Evolutionary conservation across 2,113 vertebrate species (phyloP).

Genomic region (Fulica atra): DNA sequence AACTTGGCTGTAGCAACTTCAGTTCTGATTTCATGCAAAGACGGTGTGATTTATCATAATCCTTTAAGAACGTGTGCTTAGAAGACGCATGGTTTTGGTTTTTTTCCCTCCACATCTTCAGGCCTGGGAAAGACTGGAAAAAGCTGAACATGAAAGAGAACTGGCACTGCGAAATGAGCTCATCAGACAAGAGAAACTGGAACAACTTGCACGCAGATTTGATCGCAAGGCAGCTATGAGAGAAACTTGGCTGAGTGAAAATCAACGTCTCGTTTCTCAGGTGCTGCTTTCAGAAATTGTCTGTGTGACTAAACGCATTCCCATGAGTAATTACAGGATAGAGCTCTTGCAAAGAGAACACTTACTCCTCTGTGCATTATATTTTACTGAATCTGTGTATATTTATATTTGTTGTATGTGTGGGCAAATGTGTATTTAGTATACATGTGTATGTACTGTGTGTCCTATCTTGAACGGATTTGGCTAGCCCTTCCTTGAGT

Average conservation of each 20-base stretch:
- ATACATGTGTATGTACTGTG: not conserved
- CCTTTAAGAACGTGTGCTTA: not conserved
- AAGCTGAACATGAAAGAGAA: conserved; percentile 96
- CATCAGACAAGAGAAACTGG: conserved; percentile 97
- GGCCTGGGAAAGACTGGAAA: conserved; percentile 98
- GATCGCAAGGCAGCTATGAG: conserved; percentile 98
- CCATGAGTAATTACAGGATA: conserved; percentile 10
- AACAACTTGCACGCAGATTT: conserved; percentile 94
- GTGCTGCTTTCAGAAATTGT: conserved; percentile 67
- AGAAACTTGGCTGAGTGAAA: conserved; percentile 97
- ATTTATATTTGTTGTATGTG: not conserved
- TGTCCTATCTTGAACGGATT: not conserved
- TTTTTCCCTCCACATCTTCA: conserved; percentile 48
- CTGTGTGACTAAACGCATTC: conserved; percentile 12
- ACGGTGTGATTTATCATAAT: not conserved
- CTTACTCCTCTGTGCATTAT: not conserved
- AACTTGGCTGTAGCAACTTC: not conserved
- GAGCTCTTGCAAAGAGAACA: not conserved
- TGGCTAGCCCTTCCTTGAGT: not conserved
- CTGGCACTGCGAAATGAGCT: conserved; percentile 95
- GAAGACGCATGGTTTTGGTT: not conserved
- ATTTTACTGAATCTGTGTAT: not conserved
- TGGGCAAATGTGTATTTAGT: not conserved
- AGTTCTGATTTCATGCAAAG: not conserved
- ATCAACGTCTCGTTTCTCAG: conserved; percentile 96